Evolutionary conservation across 2,113 vertebrate genomes (phyloP).

Genomic region (Mus spicilegus): DNA sequence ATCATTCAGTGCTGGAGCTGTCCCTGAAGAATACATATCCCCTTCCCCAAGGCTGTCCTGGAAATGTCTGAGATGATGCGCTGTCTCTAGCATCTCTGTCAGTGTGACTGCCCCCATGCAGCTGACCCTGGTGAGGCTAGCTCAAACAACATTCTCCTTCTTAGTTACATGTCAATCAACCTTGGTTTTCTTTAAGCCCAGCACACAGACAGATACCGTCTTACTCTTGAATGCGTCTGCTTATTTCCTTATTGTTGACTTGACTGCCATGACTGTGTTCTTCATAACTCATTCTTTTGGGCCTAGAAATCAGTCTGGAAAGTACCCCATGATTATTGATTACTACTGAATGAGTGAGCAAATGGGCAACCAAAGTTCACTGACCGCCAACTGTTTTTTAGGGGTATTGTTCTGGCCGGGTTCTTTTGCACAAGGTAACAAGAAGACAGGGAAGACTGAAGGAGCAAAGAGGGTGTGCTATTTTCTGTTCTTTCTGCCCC

Average conservation of each 20-base stretch:
- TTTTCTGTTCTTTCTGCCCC: not conserved
- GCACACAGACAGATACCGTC: not conserved
- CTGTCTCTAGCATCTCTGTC: not conserved
- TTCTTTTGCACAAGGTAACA: not conserved
- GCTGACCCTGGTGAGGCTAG: not conserved
- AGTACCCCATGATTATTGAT: not conserved
- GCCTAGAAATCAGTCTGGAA: not conserved
- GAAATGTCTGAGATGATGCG: not conserved
- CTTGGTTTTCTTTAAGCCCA: not conserved
- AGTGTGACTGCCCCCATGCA: not conserved
- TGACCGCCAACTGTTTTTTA: not conserved
- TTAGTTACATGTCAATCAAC: not conserved
- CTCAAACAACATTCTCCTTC: not conserved
- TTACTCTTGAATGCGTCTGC: not conserved
- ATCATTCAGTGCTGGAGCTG: not conserved
- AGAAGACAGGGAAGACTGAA: not conserved
- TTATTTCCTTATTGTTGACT: not conserved
- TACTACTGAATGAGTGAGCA: not conserved
- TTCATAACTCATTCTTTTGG: not conserved
- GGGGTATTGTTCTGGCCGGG: not conserved
- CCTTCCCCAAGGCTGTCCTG: rapidly evolving
- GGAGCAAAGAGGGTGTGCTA: not conserved
- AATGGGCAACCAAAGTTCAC: not conserved
- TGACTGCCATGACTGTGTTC: not conserved
- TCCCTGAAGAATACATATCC: not conserved